These are phyloP conservation scores for Peucedramus taeniatus DNA, from an alignment of 2,113 vertebrate genomes.

Conservation along the genomic window DNA sequence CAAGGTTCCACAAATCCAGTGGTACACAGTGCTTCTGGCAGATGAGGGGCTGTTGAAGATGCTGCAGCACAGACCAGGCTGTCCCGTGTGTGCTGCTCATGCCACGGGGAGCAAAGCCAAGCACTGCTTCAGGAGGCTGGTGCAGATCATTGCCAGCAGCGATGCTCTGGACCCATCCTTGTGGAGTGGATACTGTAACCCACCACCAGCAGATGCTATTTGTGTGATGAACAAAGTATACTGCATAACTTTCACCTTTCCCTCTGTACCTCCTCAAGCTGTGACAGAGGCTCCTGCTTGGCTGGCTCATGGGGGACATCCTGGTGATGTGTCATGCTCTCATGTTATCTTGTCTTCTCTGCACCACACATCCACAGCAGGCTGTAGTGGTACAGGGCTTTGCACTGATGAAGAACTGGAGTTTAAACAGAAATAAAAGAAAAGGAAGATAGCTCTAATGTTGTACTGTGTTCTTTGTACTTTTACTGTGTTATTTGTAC, in stretches of 20 bases:
- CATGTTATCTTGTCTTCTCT: not conserved
- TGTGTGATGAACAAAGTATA: not conserved
- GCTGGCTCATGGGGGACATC: not conserved
- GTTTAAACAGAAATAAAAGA: not conserved
- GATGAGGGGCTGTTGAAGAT: not conserved
- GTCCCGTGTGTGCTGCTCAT: accelerated
- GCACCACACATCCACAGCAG: accelerated
- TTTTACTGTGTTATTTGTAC: too few species aligned
- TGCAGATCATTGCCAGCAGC: not conserved
- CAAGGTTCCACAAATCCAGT: not conserved
- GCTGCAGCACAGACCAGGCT: not conserved
- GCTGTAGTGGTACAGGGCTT: not conserved
- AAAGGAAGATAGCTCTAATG: not conserved
- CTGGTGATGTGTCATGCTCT: not conserved
- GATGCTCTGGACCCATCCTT: accelerated
- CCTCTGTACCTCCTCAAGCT: not conserved
- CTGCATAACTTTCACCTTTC: not conserved
- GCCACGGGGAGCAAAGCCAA: not conserved
- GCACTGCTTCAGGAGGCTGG: not conserved
- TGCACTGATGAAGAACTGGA: not conserved
- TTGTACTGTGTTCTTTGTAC: too few species aligned
- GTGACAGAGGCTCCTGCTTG: not conserved
- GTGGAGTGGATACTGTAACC: not conserved
- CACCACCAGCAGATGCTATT: not conserved
- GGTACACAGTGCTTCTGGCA: not conserved